Evolutionary conservation across 2,888 invertebrate species (phyloP).

Genomic region (Trachelus tabidus): DNA sequence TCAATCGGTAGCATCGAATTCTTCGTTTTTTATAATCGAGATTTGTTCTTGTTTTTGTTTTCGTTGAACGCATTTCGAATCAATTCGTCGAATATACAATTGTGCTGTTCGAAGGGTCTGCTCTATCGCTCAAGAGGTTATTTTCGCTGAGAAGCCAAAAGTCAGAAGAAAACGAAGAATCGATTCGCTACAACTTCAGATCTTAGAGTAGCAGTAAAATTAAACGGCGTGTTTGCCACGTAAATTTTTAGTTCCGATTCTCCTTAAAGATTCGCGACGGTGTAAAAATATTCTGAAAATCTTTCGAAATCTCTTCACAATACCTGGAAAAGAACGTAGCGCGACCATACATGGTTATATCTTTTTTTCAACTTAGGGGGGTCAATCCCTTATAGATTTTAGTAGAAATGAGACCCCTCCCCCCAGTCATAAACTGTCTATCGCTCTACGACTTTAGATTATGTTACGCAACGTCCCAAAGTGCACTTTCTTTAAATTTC

Average conservation of each 20-base stretch:
- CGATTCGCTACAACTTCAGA: slow-evolving; percentile 24
- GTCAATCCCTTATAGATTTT: neutral
- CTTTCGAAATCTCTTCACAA: neutral
- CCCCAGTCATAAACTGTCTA: neutral
- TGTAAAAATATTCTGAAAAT: slow-evolving; percentile 29
- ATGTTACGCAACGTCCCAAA: slow-evolving; percentile 2
- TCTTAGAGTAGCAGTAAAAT: slow-evolving; percentile 36
- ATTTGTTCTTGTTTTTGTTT: neutral
- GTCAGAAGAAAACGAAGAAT: slow-evolving; percentile 23
- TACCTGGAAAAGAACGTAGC: neutral
- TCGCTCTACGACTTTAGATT: neutral
- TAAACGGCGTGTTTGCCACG: slow-evolving; percentile 5
- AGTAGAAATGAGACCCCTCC: neutral
- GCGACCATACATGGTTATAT: neutral
- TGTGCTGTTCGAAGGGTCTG: neutral
- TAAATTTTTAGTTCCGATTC: neutral
- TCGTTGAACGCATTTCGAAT: slow-evolving; percentile 9
- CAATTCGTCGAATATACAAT: neutral
- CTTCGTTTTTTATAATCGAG: slow-evolving; percentile 14
- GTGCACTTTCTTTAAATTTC: slow-evolving; percentile 5
- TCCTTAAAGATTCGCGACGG: slow-evolving; percentile 10
- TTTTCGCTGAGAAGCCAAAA: neutral
- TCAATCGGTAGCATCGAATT: slow-evolving; percentile 29
- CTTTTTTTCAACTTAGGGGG: neutral
- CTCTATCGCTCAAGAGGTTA: neutral